Conservation (phyloP, 2,797 vertebrate species). For the Rhinella marina region DNA sequence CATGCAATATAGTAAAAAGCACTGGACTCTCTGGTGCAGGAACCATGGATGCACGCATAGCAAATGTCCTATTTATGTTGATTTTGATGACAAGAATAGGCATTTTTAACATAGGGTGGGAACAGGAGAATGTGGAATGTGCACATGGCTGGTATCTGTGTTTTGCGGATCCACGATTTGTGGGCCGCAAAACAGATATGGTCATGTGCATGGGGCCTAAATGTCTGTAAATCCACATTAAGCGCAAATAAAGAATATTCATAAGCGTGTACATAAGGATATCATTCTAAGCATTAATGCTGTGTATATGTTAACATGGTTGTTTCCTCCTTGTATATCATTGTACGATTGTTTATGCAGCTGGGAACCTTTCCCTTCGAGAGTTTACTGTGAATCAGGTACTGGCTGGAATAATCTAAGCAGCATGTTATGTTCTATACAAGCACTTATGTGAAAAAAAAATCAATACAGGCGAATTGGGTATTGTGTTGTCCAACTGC, state of each 20-base stretch:
- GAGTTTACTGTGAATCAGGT: constrained; percentile 59
- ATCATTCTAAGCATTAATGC: constrained; percentile 65
- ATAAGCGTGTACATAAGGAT: constrained; percentile 53
- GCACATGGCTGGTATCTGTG: no score
- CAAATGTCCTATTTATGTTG: no score
- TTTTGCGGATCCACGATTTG: no score
- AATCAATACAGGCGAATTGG: constrained; percentile 69
- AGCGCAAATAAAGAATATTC: background rate
- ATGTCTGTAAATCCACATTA: background rate
- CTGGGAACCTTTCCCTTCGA: constrained; percentile 66
- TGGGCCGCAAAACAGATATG: no score
- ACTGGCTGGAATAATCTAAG: constrained; percentile 65
- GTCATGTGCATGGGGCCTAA: background rate
- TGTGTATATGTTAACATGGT: constrained; percentile 70
- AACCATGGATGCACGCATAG: no score
- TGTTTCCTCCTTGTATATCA: constrained; percentile 64
- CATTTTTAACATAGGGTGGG: no score
- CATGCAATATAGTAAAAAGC: no score
- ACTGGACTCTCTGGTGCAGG: no score
- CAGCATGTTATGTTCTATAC: constrained; percentile 66
- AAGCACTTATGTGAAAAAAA: constrained; percentile 67
- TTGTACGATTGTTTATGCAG: constrained; percentile 67
- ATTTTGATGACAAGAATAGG: no score
- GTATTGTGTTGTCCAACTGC: constrained; percentile 64
- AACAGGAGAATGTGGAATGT: no score